Evolutionary conservation across 2,888 invertebrate species (phyloP).

Genomic region (Drosophila ustulata): DNA sequence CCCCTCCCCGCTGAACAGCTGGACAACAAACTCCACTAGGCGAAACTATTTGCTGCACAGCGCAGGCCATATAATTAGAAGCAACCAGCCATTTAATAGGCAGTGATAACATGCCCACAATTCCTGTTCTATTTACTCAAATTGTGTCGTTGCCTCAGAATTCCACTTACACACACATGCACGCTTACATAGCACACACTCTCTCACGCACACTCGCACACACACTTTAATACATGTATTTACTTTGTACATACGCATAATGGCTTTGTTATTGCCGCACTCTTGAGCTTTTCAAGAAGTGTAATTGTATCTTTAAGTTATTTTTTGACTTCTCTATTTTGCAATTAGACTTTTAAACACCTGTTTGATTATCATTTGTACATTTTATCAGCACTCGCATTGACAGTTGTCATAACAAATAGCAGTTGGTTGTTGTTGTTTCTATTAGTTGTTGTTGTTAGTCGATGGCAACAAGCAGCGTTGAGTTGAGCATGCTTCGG

Average conservation of each 20-base stretch:
- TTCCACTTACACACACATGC: slow-evolving; percentile 6
- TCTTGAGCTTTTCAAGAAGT: slow-evolving; percentile 21
- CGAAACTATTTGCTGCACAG: slow-evolving; percentile 21
- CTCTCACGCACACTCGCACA: not conserved
- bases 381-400: slow-evolving; percentile 35
- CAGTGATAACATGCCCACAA: slow-evolving; percentile 2
- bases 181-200: not conserved
- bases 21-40: slow-evolving; percentile 27
- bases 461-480: slow-evolving; percentile 20
- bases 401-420: slow-evolving; percentile 25
- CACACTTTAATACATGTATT: not conserved
- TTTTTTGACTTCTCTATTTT: not conserved
- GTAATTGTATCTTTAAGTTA: slow-evolving; percentile 19
- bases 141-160: slow-evolving; percentile 26
- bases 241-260: slow-evolving; percentile 6
- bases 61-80: slow-evolving; percentile 39
- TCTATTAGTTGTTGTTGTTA: slow-evolving; percentile 11
- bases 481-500: no score
- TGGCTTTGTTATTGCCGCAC: slow-evolving; percentile 26
- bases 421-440: not conserved
- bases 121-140: slow-evolving; percentile 5
- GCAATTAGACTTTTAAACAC: slow-evolving; percentile 36
- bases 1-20: slow-evolving; percentile 34
- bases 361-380: slow-evolving; percentile 41
- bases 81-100: not conserved